A percentile compares a stretch with the other conserved stretches of the same genome.
phyloP scores from a whole-genome alignment of 2,797 vertebrate species.

The Siniperca scherzeri region DNA sequence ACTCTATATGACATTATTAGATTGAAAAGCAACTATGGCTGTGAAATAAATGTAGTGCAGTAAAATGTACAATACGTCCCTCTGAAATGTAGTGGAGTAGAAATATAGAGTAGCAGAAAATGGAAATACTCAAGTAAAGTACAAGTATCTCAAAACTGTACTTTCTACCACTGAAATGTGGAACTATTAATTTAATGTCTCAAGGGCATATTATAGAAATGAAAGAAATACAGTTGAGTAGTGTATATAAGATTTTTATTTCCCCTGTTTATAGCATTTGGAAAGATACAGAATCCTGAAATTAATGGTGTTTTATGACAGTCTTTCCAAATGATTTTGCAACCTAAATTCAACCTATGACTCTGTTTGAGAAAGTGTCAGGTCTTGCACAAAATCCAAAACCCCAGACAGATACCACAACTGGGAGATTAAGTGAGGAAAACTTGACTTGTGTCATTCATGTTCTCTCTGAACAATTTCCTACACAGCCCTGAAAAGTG shows the following conservation, averaged over 20 bases:
- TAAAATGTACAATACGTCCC: neutral
- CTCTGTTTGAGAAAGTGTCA: slow-evolving; percentile 42
- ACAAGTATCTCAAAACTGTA: neutral
- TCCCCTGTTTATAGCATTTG: neutral
- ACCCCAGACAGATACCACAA: slow-evolving; percentile 32
- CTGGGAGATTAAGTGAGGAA: slow-evolving; percentile 33
- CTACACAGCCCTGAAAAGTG: neutral
- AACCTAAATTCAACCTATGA: slow-evolving; percentile 54
- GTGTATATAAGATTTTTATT: slow-evolving; percentile 24
- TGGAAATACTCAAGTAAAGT: neutral
- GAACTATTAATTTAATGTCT: neutral
- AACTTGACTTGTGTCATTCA: slow-evolving; percentile 22
- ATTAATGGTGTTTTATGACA: neutral
- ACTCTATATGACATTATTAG: too few species aligned
- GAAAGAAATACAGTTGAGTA: neutral
- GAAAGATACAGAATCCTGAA: slow-evolving; percentile 12
- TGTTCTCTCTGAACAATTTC: slow-evolving; percentile 4
- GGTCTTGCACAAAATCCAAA: slow-evolving; percentile 47
- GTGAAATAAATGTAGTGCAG: neutral
- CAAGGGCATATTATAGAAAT: neutral
- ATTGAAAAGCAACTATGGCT: neutral
- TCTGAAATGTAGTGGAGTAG: neutral
- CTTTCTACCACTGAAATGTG: neutral
- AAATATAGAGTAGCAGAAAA: neutral
- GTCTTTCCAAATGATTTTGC: slow-evolving; percentile 33